Evolutionary conservation across 2,888 invertebrate genomes (phyloP), one percentile per base, ranked within the genome.

Genomic region (Mylabris sibirica): DNA sequence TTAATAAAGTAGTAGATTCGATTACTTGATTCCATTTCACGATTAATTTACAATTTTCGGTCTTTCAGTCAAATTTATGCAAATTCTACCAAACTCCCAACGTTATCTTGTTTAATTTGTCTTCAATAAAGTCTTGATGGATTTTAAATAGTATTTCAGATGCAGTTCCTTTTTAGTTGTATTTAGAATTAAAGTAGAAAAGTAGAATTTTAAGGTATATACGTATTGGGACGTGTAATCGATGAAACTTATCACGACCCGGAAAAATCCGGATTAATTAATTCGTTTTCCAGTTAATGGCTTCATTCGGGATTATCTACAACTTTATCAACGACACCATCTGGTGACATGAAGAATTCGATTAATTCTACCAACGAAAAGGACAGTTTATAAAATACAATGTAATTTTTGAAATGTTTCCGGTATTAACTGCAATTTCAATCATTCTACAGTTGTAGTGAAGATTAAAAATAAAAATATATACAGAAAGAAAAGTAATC

Each of bases 341-440:
- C 41, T 22, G 26, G 61, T 38, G 35, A 63, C 63, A 57, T n/a
- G 3, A 34, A 38, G 41, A 30, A 9, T 53, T 24, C 26, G 24
- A 66, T 66, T 59, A 66, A 26, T 14, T 26, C 26, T 6, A 60
- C 35, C n/a, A 57, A 26, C 30, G 34, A 68, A 41, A 68, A 61
- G 57, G 59, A 68, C 61, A 66, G 63, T 63, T 60, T 69, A 63
- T 62, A 34, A 65, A 65, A 49, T 30, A 41, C 34, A 35, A 26
- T 61, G 22, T 64, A 66, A 66, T 59, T 69, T 59, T 30, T 60
- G 60, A 59, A 60, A 65, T 53, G 41, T 64, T 17, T 64, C 57
- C 64, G 2, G 6, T 59, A 70, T 70, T 70, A 59, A 34, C 67
- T 59, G 62, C 62, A 67, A 67, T 67, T 65, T 67, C 64, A 67